Evolutionary conservation across 2,113 vertebrate species (phyloP), one percentile per base, ranked within the genome.

Genomic region (Plotosus lineatus): DNA sequence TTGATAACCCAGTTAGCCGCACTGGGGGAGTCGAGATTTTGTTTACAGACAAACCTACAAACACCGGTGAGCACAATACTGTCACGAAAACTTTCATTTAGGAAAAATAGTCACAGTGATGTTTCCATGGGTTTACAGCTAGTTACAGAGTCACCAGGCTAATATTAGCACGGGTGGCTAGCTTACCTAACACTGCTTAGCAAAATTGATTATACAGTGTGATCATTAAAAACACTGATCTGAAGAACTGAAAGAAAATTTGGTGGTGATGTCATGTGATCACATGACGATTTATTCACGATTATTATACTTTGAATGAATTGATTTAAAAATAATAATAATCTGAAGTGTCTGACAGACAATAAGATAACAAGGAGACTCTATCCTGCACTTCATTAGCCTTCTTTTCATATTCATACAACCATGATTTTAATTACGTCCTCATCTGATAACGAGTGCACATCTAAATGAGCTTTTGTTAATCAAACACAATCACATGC

Each of bases 401-500:
- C 46, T 61, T 42, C 33, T 28, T 58, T 46, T 10, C 11, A 68
- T 31, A 79, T 83, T 56, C 72, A 68, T 26, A 42, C 23, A 44
- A 40, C 11, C 2, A 55, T 82, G 55, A n/a, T 31, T 78, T 65
- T 81, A 66, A 84, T 81, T 84, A 56, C 38, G 26, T 51, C 53
- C 56, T 38, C 33, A 46, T 40, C 65, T 40, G 42, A 73, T 73
- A 77, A 61, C 38, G 48, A 36, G 42, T 15, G 19, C 23, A 31
- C 21, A 84, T 78, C 74, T 68, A 78, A 81, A 81, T 14, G 31
- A 66, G 50, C 40, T 63, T 74, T 31, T 68, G 11, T 31, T 56
- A 19, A 75, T 74, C 31, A 56, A 61, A 51, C 5, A 28, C 75
- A 56, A 31, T 81, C 53, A 73, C 10, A 1, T 21, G 42, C 28